Conservation (phyloP, 2,113 vertebrate genomes). For the Gavia stellata region DNA sequence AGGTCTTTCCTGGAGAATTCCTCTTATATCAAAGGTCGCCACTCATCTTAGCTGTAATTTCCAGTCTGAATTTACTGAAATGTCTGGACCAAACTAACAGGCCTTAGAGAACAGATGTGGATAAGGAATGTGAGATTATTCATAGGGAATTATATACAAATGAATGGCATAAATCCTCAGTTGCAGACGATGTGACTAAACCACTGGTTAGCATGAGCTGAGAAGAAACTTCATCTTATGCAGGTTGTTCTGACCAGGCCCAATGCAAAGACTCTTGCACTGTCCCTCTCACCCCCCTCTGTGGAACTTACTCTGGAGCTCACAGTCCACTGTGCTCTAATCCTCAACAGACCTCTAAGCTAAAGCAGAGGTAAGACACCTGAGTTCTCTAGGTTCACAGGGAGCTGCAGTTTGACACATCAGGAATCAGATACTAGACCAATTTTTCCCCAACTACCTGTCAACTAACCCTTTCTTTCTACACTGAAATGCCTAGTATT, state of each 20-base stretch:
- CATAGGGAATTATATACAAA: neutral
- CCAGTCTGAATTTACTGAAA: neutral
- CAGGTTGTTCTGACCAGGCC: neutral
- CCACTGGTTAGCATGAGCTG: neutral
- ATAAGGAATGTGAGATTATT: neutral
- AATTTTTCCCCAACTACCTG: neutral
- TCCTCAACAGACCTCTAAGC: neutral
- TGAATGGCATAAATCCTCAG: neutral
- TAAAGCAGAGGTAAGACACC: neutral
- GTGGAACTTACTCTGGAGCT: neutral
- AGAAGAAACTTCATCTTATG: neutral
- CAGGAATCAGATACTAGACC: neutral
- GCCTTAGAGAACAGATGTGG: neutral
- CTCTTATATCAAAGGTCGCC: neutral
- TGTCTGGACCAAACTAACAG: neutral
- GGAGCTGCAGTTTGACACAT: neutral
- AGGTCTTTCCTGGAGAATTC: neutral
- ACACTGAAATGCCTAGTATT: neutral
- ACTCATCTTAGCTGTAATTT: neutral
- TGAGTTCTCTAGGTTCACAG: neutral
- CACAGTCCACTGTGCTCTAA: neutral
- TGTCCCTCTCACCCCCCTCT: neutral
- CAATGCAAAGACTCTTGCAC: neutral
- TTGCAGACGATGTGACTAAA: neutral
- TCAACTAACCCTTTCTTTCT: neutral